Base-by-base conservation (phyloP, 2,888 invertebrate genomes). In the Callyntrura sp. region DNA sequence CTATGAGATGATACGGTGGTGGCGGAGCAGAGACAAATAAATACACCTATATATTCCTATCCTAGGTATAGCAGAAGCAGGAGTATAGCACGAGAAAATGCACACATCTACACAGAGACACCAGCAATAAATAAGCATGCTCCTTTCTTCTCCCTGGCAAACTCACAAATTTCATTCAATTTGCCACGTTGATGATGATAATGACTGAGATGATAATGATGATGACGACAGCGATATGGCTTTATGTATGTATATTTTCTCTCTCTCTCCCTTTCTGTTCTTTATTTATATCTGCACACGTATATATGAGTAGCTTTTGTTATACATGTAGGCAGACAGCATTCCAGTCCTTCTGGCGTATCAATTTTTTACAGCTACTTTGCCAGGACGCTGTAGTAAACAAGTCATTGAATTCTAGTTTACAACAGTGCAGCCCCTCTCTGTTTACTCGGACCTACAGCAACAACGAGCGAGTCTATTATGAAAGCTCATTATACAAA, bases 141-240 rank as follows among this genome's bases (percentile, higher is more conserved):
- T 76, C 65, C 78, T 48, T 55, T 85, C 85, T 62, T 68, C 48
- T 60, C 70, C 62, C 76, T 87, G 87, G 87, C 87, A 87, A 87
- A 35, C 81, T 87, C 87, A 87, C 87, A 87, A 81, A 87, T 87
- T 87, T 70, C 81, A 87, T 87, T 87, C 87, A 87, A 87, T 87
- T 87, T 87, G 87, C 87, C 81, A 81, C 45, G 81, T 81, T 70
- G 87, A 87, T 70, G 57, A 87, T 81, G 73, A 70, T 81, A 81
- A 87, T 87, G 87, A 87, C 81, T 68, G 48, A 48, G 23, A 70
- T 9, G 55, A 68, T 87, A 78, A 87, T 81, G 81, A 81, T 70
- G 73, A 81, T 65, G 83, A 83, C 83, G 83, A 83, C 65, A 83
- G 51, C 48, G 83, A 83, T 68, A 83, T 43, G 43, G 28, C 28